Evolutionary conservation across 2,113 vertebrate genomes (phyloP).

Genomic region (Panthera tigris): DNA sequence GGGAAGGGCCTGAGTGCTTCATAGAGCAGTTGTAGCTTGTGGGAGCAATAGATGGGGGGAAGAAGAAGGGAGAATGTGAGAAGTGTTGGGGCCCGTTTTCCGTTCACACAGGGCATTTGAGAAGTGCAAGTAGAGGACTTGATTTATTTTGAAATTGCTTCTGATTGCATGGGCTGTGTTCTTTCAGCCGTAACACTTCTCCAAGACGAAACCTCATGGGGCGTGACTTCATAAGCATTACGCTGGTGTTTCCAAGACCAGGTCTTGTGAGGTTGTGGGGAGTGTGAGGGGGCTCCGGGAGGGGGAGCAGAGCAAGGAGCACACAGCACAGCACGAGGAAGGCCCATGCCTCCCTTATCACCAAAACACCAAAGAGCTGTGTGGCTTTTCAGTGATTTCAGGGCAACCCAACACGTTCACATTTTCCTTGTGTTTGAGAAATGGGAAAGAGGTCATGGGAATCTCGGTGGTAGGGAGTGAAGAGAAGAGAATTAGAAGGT

Average conservation of each 20-base stretch:
- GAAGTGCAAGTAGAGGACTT: conserved; percentile 8
- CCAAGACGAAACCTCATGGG: conserved; percentile 40
- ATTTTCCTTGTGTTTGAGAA: conserved; percentile 2
- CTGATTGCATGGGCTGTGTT: conserved; percentile 51
- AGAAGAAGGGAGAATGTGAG: not conserved
- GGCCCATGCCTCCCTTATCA: not conserved
- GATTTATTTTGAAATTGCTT: conserved; percentile 66
- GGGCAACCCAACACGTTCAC: not conserved
- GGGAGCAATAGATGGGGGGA: not conserved
- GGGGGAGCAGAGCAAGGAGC: accelerated
- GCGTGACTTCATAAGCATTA: conserved; percentile 65
- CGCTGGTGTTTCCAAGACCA: conserved; percentile 51
- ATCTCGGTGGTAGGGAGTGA: not conserved
- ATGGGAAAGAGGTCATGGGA: not conserved
- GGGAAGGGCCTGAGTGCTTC: not conserved
- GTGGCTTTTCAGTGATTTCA: not conserved
- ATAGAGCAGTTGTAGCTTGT: not conserved
- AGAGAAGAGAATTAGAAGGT: not conserved
- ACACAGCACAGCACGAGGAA: not conserved
- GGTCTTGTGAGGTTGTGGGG: not conserved
- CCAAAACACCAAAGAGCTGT: not conserved
- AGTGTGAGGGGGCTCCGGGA: not conserved
- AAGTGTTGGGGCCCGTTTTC: not conserved
- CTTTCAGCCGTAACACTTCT: conserved; percentile 58
- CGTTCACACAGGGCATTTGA: not conserved